Evolutionary conservation across 2,888 invertebrate genomes (phyloP).

Genomic region (Polietes domitor): DNA sequence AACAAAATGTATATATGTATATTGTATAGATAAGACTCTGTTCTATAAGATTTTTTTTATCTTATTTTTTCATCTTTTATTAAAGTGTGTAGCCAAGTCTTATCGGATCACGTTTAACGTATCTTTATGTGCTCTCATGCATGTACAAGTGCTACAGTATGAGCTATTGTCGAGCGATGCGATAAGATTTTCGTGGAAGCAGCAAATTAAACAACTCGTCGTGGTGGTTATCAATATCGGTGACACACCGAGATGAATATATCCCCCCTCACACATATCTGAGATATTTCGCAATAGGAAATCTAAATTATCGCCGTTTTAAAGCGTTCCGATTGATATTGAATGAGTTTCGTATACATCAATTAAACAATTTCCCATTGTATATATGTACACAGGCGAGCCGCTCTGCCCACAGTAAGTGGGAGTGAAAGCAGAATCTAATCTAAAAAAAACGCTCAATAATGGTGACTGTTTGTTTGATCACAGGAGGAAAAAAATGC

Average conservation of each 20-base stretch:
- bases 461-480: neutral
- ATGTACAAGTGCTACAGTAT: neutral
- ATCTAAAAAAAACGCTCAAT: neutral
- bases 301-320: neutral
- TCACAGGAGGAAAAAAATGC: neutral
- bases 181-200: neutral
- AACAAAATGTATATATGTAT: too few relatives aligned
- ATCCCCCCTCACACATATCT: too few relatives aligned
- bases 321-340: neutral
- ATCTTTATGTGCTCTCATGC: neutral
- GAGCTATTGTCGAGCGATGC: neutral
- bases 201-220: neutral
- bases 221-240: neutral
- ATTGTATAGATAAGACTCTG: neutral
- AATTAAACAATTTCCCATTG: conserved; percentile 1
- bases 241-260: neutral
- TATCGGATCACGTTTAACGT: conserved; percentile 53
- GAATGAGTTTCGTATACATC: neutral
- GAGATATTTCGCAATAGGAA: neutral
- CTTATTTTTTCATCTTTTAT: neutral
- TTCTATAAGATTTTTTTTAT: neutral
- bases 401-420: neutral
- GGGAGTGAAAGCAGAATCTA: neutral
- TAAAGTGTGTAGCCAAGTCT: conserved; percentile 17
- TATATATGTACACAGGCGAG: neutral